These are phyloP conservation scores for Taphrorychus bicolor DNA, from an alignment of 2,888 invertebrate genomes.

Conservation along the genomic window DNA sequence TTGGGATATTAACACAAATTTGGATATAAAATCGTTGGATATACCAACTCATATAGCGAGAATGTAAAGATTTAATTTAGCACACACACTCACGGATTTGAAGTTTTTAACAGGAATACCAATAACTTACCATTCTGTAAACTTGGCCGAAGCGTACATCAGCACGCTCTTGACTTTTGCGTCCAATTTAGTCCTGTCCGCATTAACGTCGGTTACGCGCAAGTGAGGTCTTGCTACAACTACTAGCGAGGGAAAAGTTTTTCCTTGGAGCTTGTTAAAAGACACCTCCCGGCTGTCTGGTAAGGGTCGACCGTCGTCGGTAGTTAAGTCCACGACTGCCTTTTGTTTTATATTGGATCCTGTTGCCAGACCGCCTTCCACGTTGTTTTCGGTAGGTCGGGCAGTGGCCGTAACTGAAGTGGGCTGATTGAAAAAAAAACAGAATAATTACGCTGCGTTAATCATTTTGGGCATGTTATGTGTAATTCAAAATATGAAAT, in stretches of 20 bases:
- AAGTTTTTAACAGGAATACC: no score
- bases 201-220: constrained; percentile 69
- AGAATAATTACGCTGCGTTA: no score
- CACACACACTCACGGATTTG: no score
- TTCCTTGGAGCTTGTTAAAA: constrained; percentile 79
- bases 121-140: constrained; percentile 78
- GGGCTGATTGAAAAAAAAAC: no score
- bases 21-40: no score
- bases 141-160: constrained; percentile 82
- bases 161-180: constrained; percentile 82
- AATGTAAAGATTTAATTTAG: no score
- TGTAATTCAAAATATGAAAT: no score
- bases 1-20: no score
- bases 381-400: constrained; percentile 74
- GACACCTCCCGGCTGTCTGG: constrained; percentile 77
- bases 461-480: no score
- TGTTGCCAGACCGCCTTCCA: constrained; percentile 74
- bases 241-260: constrained; percentile 86
- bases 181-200: constrained; percentile 72
- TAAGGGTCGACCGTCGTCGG: constrained; percentile 67
- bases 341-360: constrained; percentile 54
- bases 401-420: constrained; percentile 52
- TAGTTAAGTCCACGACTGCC: constrained; percentile 69
- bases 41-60: no score
- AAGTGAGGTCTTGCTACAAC: constrained; percentile 84